These are phyloP conservation scores for Dicycla oo DNA, from an alignment of 2,888 invertebrate genomes.

Conservation along the genomic window DNA sequence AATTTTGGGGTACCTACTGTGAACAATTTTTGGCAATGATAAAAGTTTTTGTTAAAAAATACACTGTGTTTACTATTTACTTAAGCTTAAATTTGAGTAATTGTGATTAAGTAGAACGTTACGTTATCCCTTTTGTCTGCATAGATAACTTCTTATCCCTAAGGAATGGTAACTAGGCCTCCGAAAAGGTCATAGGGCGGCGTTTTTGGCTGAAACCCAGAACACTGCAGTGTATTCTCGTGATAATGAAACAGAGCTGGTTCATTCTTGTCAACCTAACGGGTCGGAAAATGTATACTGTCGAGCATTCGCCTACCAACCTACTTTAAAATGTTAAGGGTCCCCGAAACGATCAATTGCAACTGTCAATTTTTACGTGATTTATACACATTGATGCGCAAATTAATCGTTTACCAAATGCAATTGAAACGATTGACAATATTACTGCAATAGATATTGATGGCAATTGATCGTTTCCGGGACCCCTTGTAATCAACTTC, in stretches of 20 bases:
- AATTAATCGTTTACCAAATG: too few species aligned
- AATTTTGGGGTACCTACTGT: conserved; percentile 22
- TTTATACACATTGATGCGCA: too few species aligned
- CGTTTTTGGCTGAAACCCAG: conserved; percentile 48
- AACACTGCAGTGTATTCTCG: conserved; percentile 33
- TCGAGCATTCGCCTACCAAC: too few species aligned
- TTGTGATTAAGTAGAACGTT: conserved; percentile 11
- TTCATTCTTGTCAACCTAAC: conserved; percentile 49
- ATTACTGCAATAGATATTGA: too few species aligned
- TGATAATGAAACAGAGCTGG: conserved; percentile 46
- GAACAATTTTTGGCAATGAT: conserved; percentile 21
- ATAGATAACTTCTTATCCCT: conserved; percentile 8
- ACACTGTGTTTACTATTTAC: not conserved
- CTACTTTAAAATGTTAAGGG: too few species aligned
- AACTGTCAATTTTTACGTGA: too few species aligned
- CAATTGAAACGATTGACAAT: too few species aligned
- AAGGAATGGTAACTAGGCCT: conserved; percentile 29
- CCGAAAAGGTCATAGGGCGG: conserved; percentile 23
- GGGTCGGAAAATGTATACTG: conserved; percentile 34
- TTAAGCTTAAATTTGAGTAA: not conserved
- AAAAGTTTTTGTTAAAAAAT: conserved; percentile 25
- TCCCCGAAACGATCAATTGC: too few species aligned
- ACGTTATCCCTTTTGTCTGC: not conserved
- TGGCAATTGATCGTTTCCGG: too few species aligned
- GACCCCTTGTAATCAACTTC: not conserved